phyloP scores from a whole-genome alignment of 1,140 invertebrate genomes.

The Globodera rostochiensis region DNA sequence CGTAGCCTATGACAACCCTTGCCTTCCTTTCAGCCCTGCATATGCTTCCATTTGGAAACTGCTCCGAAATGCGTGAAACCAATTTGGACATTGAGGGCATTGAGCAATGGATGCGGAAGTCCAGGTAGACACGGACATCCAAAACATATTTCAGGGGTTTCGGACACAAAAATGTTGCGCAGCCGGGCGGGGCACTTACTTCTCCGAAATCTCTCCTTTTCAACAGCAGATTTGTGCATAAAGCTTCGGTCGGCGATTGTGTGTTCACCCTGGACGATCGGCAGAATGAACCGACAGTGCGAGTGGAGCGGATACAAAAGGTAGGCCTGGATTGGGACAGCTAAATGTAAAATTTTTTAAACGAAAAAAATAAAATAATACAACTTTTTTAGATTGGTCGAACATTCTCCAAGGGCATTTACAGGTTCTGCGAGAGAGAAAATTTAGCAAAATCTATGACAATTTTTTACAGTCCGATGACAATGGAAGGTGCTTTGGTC shows the following conservation, averaged over 20 bases:
- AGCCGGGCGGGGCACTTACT: too few species aligned
- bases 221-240: slow-evolving; percentile 50
- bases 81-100: slow-evolving; percentile 40
- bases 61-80: slow-evolving; percentile 31
- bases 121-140: slow-evolving; percentile 16
- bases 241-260: slow-evolving; percentile 48
- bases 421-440: background rate
- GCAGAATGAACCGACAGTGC: slow-evolving; percentile 9
- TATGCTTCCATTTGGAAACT: slow-evolving; percentile 55
- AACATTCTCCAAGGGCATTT: slow-evolving; percentile 72
- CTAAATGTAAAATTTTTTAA: slow-evolving; percentile 15
- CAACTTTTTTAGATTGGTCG: slow-evolving; percentile 43
- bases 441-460: background rate
- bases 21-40: slow-evolving; percentile 44
- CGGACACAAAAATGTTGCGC: background rate
- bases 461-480: slow-evolving; percentile 79
- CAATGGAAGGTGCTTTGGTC: slow-evolving; percentile 80
- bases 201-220: background rate
- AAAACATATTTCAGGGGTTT: background rate
- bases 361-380: slow-evolving; percentile 20
- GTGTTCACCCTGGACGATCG: slow-evolving; percentile 40
- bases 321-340: slow-evolving; percentile 16
- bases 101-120: slow-evolving; percentile 47
- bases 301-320: slow-evolving; percentile 45
- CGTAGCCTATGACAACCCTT: slow-evolving; percentile 12